phyloP scores from a whole-genome alignment of 2,888 invertebrate species.

The Ptilodon capucinus region DNA sequence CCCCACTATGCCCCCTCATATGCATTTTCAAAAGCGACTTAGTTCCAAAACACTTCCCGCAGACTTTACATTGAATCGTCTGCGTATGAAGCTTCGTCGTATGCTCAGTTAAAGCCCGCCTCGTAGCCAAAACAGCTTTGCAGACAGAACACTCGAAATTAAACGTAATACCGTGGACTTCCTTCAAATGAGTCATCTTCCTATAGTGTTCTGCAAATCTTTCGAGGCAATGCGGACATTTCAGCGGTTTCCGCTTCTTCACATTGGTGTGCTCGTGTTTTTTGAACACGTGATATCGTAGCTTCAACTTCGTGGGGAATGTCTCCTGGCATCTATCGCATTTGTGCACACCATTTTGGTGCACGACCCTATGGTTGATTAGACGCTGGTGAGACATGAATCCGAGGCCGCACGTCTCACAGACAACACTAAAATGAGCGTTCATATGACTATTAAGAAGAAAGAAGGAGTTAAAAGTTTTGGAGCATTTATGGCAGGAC shows the following conservation, averaged over 20 bases:
- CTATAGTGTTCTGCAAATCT: constrained; percentile 71
- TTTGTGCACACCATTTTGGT: constrained; percentile 65
- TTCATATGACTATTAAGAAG: constrained; percentile 74
- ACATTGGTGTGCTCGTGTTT: constrained; percentile 64
- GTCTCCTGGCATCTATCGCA: constrained; percentile 68
- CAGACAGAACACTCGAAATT: constrained; percentile 68
- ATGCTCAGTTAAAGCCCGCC: constrained; percentile 69
- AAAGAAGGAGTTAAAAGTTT: constrained; percentile 70
- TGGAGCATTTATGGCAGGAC: constrained; percentile 65
- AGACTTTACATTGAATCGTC: constrained; percentile 67
- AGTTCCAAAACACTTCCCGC: constrained; percentile 72
- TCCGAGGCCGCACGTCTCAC: constrained; percentile 72
- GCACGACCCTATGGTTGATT: constrained; percentile 67
- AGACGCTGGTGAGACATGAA: constrained; percentile 73
- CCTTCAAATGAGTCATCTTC: constrained; percentile 72
- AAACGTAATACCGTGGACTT: constrained; percentile 66
- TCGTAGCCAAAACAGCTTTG: constrained; percentile 58
- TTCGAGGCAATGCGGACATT: constrained; percentile 73
- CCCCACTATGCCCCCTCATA: constrained; percentile 65
- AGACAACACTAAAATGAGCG: constrained; percentile 70
- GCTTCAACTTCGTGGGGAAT: constrained; percentile 65
- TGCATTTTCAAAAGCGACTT: constrained; percentile 68
- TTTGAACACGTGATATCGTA: constrained; percentile 67
- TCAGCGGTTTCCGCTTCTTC: constrained; percentile 65
- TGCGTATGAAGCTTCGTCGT: constrained; percentile 70